phyloP scores from a whole-genome alignment of 2,797 vertebrate genomes.

The Scolopax bukidnonensis region DNA sequence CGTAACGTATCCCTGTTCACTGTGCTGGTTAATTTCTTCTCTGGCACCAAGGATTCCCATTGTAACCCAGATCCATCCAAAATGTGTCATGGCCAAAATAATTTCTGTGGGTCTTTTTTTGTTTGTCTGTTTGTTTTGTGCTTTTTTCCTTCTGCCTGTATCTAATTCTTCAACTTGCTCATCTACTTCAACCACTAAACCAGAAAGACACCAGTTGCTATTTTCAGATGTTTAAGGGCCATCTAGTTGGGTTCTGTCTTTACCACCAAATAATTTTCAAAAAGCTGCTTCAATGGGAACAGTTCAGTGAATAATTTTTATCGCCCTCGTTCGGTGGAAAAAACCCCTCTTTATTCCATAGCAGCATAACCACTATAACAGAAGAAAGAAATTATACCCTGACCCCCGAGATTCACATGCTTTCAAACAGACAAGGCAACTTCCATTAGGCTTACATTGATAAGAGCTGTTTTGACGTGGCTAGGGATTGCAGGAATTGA shows the following conservation, averaged over 20 bases:
- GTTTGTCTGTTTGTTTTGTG: not conserved
- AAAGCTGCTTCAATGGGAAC: not conserved
- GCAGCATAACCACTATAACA: not conserved
- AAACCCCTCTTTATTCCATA: not conserved
- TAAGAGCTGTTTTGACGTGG: not conserved
- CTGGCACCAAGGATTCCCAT: not conserved
- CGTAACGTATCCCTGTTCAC: not conserved
- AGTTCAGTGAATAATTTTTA: not conserved
- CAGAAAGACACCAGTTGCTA: not conserved
- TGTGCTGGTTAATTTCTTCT: not conserved
- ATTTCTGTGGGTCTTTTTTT: not conserved
- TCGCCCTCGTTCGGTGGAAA: not conserved
- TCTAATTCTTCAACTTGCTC: not conserved
- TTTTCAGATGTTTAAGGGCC: not conserved
- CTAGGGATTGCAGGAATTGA: constrained; percentile 16
- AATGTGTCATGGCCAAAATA: not conserved
- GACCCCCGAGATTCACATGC: not conserved
- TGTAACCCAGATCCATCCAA: not conserved
- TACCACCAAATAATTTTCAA: not conserved
- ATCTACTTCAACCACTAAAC: not conserved
- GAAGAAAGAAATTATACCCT: not conserved
- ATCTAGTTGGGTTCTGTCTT: not conserved
- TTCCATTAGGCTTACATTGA: not conserved
- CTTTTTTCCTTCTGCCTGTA: not conserved
- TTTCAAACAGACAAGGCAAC: not conserved